Evolutionary conservation across 2,888 invertebrate species (phyloP).

Genomic region (Diogma glabrata): DNA sequence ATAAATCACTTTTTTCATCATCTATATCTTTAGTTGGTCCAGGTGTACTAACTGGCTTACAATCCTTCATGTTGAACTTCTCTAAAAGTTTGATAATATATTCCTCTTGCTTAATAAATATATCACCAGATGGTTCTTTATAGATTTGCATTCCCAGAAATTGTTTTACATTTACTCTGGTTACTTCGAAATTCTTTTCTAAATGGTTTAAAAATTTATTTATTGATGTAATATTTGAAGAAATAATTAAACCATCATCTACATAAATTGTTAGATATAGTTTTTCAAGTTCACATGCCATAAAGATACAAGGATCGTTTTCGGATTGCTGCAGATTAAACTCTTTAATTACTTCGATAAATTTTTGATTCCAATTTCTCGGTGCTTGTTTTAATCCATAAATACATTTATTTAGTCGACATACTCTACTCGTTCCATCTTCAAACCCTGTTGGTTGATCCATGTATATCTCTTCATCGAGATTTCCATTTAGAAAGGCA

Average conservation of each 20-base stretch:
- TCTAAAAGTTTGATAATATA: not conserved
- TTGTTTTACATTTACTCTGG: not conserved
- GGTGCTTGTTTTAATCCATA: not conserved
- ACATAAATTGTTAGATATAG: not conserved
- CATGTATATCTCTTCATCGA: too few relatives aligned
- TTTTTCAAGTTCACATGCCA: not conserved
- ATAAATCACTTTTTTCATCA: not conserved
- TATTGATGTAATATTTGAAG: not conserved
- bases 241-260: not conserved
- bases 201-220: not conserved
- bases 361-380: not conserved
- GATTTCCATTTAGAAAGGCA: too few relatives aligned
- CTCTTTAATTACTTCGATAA: not conserved
- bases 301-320: conserved; percentile 2
- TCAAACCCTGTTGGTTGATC: not conserved
- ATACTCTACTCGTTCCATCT: not conserved
- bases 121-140: not conserved
- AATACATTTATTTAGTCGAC: not conserved
- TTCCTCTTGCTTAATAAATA: not conserved
- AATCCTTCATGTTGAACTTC: not conserved
- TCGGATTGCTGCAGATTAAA: not conserved
- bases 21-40: not conserved
- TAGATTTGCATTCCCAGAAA: not conserved
- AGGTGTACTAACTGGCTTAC: not conserved
- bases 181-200: not conserved